Conservation (phyloP, 1,140 invertebrate genomes). For the Leguminivora glycinivorella region DNA sequence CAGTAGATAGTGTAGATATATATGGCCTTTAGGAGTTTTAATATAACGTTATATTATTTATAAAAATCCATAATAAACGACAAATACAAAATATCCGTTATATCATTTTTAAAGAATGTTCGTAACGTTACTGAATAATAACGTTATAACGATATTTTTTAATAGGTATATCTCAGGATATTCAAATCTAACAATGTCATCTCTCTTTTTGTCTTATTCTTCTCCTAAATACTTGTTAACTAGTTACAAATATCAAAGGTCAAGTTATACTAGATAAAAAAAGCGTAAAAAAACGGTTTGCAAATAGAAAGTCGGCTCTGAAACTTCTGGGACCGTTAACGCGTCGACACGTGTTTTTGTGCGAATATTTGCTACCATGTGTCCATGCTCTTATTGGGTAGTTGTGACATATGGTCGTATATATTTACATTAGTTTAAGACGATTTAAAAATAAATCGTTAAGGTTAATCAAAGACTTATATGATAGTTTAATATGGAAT, state of each 20-base stretch:
- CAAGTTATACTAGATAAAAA: background rate
- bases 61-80: no score
- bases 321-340: constrained; percentile 6
- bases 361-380: constrained; percentile 23
- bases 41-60: no score
- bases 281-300: background rate
- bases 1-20: no score
- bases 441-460: background rate
- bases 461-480: background rate
- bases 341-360: constrained; percentile 23
- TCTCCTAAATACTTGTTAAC: background rate
- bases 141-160: no score
- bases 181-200: background rate
- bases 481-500: background rate
- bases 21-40: no score
- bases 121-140: no score
- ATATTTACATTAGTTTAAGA: constrained; percentile 14
- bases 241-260: background rate
- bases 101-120: no score
- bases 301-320: background rate
- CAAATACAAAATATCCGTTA: no score
- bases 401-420: background rate
- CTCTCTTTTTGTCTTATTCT: background rate
- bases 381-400: background rate
- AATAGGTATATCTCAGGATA: no score